Evolutionary conservation across 2,797 vertebrate species (phyloP), one percentile per base, ranked within the genome.

Genomic region (Gephyroberyx darwinii): DNA sequence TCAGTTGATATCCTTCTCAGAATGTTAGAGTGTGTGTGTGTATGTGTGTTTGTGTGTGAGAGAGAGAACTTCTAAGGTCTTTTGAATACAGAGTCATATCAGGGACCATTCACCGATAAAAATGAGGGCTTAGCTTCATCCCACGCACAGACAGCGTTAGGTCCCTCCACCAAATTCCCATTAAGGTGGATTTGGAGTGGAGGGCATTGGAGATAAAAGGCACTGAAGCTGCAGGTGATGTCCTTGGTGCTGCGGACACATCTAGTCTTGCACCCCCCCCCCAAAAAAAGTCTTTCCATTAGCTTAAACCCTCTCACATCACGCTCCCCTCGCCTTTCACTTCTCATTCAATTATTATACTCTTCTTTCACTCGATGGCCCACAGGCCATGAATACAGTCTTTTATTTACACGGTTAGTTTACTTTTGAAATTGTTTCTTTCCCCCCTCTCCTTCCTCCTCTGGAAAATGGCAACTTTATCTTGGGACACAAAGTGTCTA

Each of bases 361-460:
- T 59, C 3, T 68, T 69, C 72, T 76, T 84, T 79, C 13, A 35
- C 64, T 74, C 69, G 70, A 39, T 35, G 58, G 26, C 19, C 73
- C 54, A 37, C 31, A 19, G n/a, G 3, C 67, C 37, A 22, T 50
- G 58, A 80, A 71, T 61, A 54, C 19, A 55, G 47, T n/a, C 41
- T 51, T 52, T 53, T 71, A 71, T 82, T 86, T 75, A 67, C 62
- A 86, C 5, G 22, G 57, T 61, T 77, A 81, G 70, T 84, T 84
- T 72, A 68, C 62, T 81, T 71, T 58, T 41, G 13, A 81, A 84
- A 84, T 75, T 65, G 66, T 84, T 88, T 78, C 61, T 77, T 76
- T 71, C 22, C 39, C 43, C 22, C 16, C 39, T 51, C 10, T 20
- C 7, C 14, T n/a, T 31, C 65, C 39, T 66, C 72, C 75, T 62